Evolutionary conservation across 2,113 vertebrate genomes (phyloP), one percentile per base, ranked within the genome.

Genomic region (Hystrix cristata): DNA sequence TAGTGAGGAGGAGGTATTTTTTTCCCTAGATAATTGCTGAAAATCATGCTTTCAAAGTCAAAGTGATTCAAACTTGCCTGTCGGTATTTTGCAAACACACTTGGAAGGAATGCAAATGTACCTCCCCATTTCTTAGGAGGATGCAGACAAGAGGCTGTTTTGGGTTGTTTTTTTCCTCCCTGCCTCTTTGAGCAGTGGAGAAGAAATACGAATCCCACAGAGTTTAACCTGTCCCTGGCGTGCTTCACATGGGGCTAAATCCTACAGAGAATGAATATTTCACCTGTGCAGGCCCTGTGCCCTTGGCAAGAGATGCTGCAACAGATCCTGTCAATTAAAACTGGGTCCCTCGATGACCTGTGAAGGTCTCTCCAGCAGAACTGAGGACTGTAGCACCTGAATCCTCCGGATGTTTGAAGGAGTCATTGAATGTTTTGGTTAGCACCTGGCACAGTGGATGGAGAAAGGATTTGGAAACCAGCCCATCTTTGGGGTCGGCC

Each of bases 21-120:
- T 97, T 96, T 93, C 93, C 97, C 98, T 57, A 97, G 98, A 98
- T 98, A 99, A 99, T 98, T 98, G 98, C 98, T 98, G 95, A 97
- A 98, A 98, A 98, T 98, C 98, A 97, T 1, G 87, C 98, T 98
- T 98, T 98, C 98, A 98, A 98, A 98, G 98, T 98, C 98, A 98
- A 98, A 98, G 97, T 94, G 97, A 98, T 98, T 98, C 98, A 93
- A 98, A 98, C 97, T 98, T 98, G 98, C 98, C 98, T 98, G 98
- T 98, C 98, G 92, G 80, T 97, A 97, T 97, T 98, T 96, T 81
- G 97, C 98, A 97, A 98, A 96, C 96, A 89, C 95, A 78, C 92
- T 18, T 84, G 98, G 87, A 98, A 98, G 98, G 97, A 98, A 98
- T 98, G 98, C 98, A 98, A 98, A 98, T 98, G 90, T 91, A 93